Evolutionary conservation across 2,797 vertebrate genomes (phyloP), one percentile per base, ranked within the genome.

Genomic region (Hoplostethus mediterraneus): DNA sequence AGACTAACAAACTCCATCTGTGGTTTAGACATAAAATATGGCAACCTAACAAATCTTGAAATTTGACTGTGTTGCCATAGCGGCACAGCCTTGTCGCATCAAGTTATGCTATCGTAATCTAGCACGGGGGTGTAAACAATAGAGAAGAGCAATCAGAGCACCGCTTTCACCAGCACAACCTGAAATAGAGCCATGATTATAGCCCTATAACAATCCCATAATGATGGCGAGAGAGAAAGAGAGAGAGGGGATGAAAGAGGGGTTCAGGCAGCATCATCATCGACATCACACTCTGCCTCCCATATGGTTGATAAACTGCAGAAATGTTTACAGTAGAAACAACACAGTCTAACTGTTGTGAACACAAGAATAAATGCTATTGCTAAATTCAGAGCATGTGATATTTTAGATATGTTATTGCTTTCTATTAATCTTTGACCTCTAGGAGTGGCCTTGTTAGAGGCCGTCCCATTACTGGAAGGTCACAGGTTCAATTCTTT

Each of bases 131-230:
- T 70, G 78, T 21, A 52, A 36, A 38, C 67, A 52, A 69, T 1
- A 49, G 65, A 68, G 9, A 64, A 62, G 76, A 47, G 77, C 73
- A 86, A 85, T 89, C 82, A 80, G 67, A 49, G 52, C 17, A 61
- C 53, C 77, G 85, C 79, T 86, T 90, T 85, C 14, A 40, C 40
- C 69, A 80, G 68, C 57, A 75, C 73, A 66, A 67, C 80, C 79
- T 74, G 76, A 91, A 91, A 90, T 86, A 88, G 87, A 88, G 33
- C 17, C 71, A 61, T 85, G 87, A 93, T 90, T 89, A 90, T 65
- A 77, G 79, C 79, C 38, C 60, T 59, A 67, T 73, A 70, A 76
- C 57, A 75, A 71, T 79, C 69, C 63, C 30, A 82, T 83, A 77
- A 80, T 85, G 86, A 86, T 66, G 61, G 64, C 71, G 69, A 58